Conservation (phyloP, 2,113 vertebrate species). For the Archilochus colubris region DNA sequence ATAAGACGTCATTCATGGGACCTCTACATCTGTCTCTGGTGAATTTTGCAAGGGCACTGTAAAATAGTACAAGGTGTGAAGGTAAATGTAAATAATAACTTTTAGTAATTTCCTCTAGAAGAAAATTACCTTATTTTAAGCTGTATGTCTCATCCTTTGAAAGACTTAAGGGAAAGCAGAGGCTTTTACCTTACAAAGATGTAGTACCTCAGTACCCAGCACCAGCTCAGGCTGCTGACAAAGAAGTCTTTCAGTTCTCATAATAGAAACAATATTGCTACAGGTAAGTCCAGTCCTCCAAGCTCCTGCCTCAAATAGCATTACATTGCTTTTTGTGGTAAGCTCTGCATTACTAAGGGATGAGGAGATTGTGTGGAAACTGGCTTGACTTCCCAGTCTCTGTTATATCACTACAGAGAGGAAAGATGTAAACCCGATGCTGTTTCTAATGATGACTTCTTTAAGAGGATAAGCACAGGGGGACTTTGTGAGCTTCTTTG, state of each 20-base stretch:
- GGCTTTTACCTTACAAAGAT: background rate
- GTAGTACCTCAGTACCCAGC: background rate
- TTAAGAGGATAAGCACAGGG: background rate
- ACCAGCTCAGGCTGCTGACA: background rate
- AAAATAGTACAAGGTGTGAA: background rate
- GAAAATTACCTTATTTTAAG: conserved; percentile 35
- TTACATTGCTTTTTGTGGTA: background rate
- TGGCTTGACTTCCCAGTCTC: background rate
- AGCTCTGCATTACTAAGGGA: background rate
- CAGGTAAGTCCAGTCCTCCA: background rate
- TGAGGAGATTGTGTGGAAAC: background rate
- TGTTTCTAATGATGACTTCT: background rate
- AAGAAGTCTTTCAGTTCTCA: background rate
- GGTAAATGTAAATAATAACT: background rate
- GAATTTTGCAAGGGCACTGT: background rate
- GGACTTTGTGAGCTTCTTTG: rapidly evolving
- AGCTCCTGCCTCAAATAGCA: background rate
- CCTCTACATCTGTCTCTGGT: background rate
- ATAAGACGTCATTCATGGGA: background rate
- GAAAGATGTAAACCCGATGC: background rate
- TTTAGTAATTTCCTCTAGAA: background rate
- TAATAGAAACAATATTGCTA: background rate
- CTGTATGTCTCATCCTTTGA: background rate
- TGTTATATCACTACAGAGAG: background rate
- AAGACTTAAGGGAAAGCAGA: background rate